Conservation (phyloP, 2,888 invertebrate genomes). For the Melinaea marsaeus region DNA sequence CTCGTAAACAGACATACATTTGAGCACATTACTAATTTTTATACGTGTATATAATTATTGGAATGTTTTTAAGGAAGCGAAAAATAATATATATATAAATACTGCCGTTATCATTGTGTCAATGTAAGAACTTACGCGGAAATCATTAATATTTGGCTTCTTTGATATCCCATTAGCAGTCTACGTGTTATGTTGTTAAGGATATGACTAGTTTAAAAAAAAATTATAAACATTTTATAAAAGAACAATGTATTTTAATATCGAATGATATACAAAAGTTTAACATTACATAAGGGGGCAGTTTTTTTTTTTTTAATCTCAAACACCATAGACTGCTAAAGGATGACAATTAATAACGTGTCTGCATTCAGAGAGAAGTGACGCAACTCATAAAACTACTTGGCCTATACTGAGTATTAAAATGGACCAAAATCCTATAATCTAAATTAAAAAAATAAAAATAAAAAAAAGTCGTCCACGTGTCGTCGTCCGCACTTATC, state of each 20-base stretch:
- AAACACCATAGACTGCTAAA: constrained; percentile 1
- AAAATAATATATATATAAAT: neutral
- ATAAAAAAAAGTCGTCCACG: constrained; percentile 14
- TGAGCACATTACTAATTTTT: constrained; percentile 40
- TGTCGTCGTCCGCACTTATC: constrained; percentile 7
- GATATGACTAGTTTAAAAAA: constrained; percentile 2
- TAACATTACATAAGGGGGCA: too few relatives aligned
- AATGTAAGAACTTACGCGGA: neutral
- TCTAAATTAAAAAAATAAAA: constrained; percentile 22
- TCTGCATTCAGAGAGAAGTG: neutral
- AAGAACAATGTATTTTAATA: neutral
- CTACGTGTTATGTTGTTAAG: neutral
- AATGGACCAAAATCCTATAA: constrained; percentile 27
- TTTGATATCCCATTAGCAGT: constrained; percentile 1
- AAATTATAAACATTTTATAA: neutral
- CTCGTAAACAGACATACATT: constrained; percentile 41
- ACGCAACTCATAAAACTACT: constrained; percentile 32
- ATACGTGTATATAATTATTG: constrained; percentile 5
- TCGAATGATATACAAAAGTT: too few relatives aligned
- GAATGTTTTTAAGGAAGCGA: neutral
- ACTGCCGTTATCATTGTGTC: neutral
- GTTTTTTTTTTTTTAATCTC: neutral
- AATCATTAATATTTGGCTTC: constrained; percentile 4
- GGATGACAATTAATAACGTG: neutral
- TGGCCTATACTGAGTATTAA: constrained; percentile 47